phyloP scores from a whole-genome alignment of 1,140 invertebrate genomes.

The Trypoxylus dichotomus region DNA sequence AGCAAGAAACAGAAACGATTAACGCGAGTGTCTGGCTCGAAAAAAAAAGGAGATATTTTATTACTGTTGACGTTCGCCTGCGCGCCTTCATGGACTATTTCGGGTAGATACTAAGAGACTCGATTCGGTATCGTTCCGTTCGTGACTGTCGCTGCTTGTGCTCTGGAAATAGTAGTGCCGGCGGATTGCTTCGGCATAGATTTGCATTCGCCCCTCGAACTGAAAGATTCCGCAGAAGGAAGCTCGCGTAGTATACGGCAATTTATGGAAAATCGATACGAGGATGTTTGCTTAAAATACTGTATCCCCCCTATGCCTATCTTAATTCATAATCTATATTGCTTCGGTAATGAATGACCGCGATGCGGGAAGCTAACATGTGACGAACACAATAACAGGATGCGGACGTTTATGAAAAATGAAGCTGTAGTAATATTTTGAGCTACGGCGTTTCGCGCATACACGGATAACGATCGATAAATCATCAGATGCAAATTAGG shows the following conservation, averaged over 20 bases:
- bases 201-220: conserved; percentile 41
- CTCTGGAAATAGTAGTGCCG: conserved; percentile 2
- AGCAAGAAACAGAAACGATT: conserved; percentile 2
- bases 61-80: neutral
- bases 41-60: neutral
- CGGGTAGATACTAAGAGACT: conserved; percentile 1
- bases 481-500: neutral
- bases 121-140: conserved; percentile 12
- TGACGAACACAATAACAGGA: neutral
- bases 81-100: neutral
- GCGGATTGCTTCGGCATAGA: conserved; percentile 34
- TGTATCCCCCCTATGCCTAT: conserved; percentile 26
- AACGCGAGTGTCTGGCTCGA: neutral
- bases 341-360: neutral
- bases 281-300: conserved; percentile 28
- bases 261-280: conserved; percentile 42
- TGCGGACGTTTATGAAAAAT: neutral
- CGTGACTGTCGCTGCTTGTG: conserved; percentile 35
- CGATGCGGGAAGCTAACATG: neutral
- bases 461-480: neutral
- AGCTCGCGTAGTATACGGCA: conserved; percentile 28
- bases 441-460: neutral
- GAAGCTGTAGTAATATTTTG: neutral
- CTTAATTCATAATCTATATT: conserved; percentile 32
- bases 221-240: conserved; percentile 30